Evolutionary conservation across 2,888 invertebrate genomes (phyloP), one percentile per base, ranked within the genome.

Genomic region (Drosophila maculinotata): DNA sequence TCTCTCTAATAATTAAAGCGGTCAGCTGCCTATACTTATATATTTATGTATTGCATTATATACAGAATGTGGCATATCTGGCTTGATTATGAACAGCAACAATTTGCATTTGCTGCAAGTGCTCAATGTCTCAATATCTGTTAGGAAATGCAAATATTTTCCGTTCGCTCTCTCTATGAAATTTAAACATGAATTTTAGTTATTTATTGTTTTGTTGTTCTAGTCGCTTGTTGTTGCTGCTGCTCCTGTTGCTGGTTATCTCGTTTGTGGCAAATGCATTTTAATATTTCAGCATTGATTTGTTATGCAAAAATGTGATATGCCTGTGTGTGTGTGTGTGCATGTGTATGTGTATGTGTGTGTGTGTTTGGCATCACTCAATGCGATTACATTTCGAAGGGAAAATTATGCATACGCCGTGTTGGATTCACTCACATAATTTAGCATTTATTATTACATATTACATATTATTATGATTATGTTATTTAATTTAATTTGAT

Each of bases 401-500:
- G 31, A 49, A 68, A 78, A 81, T 78, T 81, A 78, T 79, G 78
- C 82, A 82, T 80, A 87, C 87, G 81, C 81, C 84, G 78, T 64
- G 84, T 80, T 71, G 77, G 67, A 57, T 44, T 44, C 62, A 67
- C 60, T 71, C 71, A 76, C 84, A 87, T 87, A 84, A 75, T 87
- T 87, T 87, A 77, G 75, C 81, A 82, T 82, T 82, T 80, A 79
- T 87, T 83, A 80, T 85, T 79, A 85, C 81, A 75, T 83, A 80
- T 85, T 79, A 85, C 81, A 75, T 84, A 72, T 87, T 82, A 86
- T 77, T 76, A 72, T 77, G 82, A 87, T 83, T 85, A 72, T 87
- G 79, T 87, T 85, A 87, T 83, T 87, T 79, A 82, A 87, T 87
- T 83, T 87, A 87, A 84, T 85, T 84, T 84, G 77, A 84, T 73